Base-by-base conservation (phyloP, 2,113 vertebrate genomes). In the Phrynosoma platyrhinos region DNA sequence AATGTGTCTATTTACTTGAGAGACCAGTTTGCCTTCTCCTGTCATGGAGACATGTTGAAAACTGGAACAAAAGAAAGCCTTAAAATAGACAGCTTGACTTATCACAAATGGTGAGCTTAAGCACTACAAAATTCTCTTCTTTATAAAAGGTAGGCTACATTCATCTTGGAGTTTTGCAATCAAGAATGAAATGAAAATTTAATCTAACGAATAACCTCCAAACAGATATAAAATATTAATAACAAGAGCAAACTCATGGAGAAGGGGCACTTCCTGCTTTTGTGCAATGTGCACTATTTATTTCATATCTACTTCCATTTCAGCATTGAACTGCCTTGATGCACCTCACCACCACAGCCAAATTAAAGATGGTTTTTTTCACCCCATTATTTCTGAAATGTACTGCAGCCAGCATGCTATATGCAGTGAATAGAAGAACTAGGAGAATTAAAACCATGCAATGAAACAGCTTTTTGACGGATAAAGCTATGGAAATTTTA, bases 401-500 rank as follows among this genome's bases (percentile, higher is more conserved):
- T 90, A 93, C 94, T 95, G 84, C 83, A 93, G 94, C 90, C 85
- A 93, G 94, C 90, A 89, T 1, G 12, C 94, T 91, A 84, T 89
- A 94, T 1, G 92, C 92, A 78, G 91, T 58, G 90, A 95, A 94
- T 94, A 95, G 91, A 94, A 94, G 91, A 94, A 96, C 72, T 68
- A 58, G 80, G 94, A 96, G 97, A 97, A 97, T 97, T 97, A 97
- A 96, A 97, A 97, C 95, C 95, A 96, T 4, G 92, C 96, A 95
- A 97, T 92, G 94, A 96, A 96, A 96, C 95, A 95, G 96, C 95
- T 96, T 97, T 96, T 95, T 97, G 97, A 97, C 93, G 88, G 97
- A 96, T 96, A 97, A 96, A 96, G 96, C 97, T 96, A 96, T 94
- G 95, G 96, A 97, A 97, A 97, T 97, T 97, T 97, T 97, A 97